Evolutionary conservation across 1,140 invertebrate genomes (phyloP).

Genomic region (Agrypnia vestita): DNA sequence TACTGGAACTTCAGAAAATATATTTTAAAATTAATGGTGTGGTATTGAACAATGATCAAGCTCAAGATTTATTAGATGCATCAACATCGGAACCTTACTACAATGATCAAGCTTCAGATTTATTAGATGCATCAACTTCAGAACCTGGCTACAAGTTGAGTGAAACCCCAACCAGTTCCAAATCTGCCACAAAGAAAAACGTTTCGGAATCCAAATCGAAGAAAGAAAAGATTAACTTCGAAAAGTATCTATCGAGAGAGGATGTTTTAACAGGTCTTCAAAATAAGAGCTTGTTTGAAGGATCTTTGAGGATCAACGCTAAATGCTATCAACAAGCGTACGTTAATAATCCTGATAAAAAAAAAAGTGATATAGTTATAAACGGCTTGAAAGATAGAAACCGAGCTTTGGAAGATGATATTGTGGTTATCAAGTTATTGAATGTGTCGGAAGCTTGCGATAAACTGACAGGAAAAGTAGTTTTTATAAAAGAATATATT

Average conservation of each 20-base stretch:
- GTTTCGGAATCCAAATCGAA: slow-evolving; percentile 12
- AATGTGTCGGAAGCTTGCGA: slow-evolving; percentile 57
- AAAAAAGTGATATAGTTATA: slow-evolving; percentile 83
- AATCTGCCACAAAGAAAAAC: slow-evolving; percentile 1
- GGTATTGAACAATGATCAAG: not conserved
- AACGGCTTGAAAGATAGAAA: slow-evolving; percentile 81
- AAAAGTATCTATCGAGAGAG: slow-evolving; percentile 63
- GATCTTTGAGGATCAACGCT: slow-evolving; percentile 86
- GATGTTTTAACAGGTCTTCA: slow-evolving; percentile 71
- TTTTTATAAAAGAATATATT: slow-evolving; percentile 75
- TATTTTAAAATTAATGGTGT: slow-evolving; percentile 25
- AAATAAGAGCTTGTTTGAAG: slow-evolving; percentile 77
- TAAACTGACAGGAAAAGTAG: slow-evolving; percentile 67
- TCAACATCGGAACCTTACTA: not conserved
- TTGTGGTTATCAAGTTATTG: slow-evolving; percentile 78
- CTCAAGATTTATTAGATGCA: not conserved
- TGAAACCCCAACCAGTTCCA: not conserved
- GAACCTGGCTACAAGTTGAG: not conserved
- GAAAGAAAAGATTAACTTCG: slow-evolving; percentile 62
- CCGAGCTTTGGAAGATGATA: slow-evolving; percentile 88
- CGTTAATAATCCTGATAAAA: slow-evolving; percentile 78
- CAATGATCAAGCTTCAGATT: not conserved
- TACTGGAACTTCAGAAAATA: slow-evolving; percentile 15
- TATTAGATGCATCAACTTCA: too few species aligned
- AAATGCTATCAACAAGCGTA: slow-evolving; percentile 87